Base-by-base conservation (phyloP, 2,797 vertebrate genomes). In the Sebastes nivosus region DNA sequence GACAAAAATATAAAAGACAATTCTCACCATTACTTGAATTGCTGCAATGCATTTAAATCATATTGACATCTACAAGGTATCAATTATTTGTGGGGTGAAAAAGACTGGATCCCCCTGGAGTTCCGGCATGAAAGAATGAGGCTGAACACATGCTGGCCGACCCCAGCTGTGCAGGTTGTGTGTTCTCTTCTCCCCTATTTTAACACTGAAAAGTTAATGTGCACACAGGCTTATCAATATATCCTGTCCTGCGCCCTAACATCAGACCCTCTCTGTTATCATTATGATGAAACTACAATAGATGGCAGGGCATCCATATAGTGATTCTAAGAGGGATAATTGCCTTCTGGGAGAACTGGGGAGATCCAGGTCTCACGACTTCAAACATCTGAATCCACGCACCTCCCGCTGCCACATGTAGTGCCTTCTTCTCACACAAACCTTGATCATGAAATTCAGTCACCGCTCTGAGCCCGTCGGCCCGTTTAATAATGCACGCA, bases 401-500 rank as follows among this genome's bases (percentile, higher is more conserved):
- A 57, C 85, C 86, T 81, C 91, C 89, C 36, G 64, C 90, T 90
- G 92, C 54, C n/a, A n/a, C 50, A n/a, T 22, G 50, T 87, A 14
- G 57, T 55, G 76, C 58, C 68, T 86, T 69, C 68, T 85, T 71
- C 77, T 78, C 76, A 87, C 80, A 46, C 71, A 79, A 76, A 85
- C 86, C 75, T 89, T 92, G 84, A 94, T 94, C 90, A 87, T 87
- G 50, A 86, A 80, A 88, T 87, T 80, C 87, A 86, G 83, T 87
- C 83, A 75, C 74, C 64, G 27, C 76, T 77, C 65, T 38, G 79
- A 86, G 75, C 81, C 79, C 55, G 57, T 74, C 77, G 73, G 82
- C 85, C 81, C 29, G 67, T 86, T 91, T 90, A 74, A 79, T 59
- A 86, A 72, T 88, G 57, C 84, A 82, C 25, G 50, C 79, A 91